A percentile compares a stretch with the other conserved stretches of the same genome.
Evolutionary conservation across 2,888 invertebrate species (phyloP).

Genomic region (Sericinus montela): DNA sequence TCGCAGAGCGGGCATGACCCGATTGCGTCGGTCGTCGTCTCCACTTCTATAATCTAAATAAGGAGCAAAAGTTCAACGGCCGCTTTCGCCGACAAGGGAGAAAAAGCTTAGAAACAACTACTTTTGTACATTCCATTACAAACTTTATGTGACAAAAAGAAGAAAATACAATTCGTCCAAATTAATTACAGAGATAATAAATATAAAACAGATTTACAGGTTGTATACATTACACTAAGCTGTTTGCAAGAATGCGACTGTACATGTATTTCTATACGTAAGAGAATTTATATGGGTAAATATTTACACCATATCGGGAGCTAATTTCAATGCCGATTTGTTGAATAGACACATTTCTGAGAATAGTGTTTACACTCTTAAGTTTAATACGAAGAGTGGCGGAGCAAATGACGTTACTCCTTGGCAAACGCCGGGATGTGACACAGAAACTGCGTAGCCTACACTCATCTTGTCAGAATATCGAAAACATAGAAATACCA

Average conservation of each 20-base stretch:
- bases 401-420: constrained; percentile 55
- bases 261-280: too few relatives aligned
- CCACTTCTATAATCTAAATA: constrained; percentile 77
- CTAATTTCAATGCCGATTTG: too few relatives aligned
- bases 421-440: constrained; percentile 67
- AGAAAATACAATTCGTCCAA: too few relatives aligned
- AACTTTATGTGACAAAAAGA: background rate
- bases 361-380: too few relatives aligned
- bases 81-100: constrained; percentile 55
- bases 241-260: too few relatives aligned
- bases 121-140: constrained; percentile 3
- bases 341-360: too few relatives aligned
- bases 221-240: too few relatives aligned
- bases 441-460: constrained; percentile 72
- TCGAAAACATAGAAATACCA: constrained; percentile 64
- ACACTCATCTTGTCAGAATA: constrained; percentile 60
- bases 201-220: too few relatives aligned
- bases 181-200: too few relatives aligned
- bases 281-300: too few relatives aligned
- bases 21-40: constrained; percentile 67
- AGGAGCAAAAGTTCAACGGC: constrained; percentile 78
- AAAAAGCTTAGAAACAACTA: constrained; percentile 47
- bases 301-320: too few relatives aligned
- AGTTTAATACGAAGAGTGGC: too few relatives aligned
- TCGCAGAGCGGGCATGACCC: constrained; percentile 53